Evolutionary conservation across 2,113 vertebrate species (phyloP).

Genomic region (Mellivora capensis): DNA sequence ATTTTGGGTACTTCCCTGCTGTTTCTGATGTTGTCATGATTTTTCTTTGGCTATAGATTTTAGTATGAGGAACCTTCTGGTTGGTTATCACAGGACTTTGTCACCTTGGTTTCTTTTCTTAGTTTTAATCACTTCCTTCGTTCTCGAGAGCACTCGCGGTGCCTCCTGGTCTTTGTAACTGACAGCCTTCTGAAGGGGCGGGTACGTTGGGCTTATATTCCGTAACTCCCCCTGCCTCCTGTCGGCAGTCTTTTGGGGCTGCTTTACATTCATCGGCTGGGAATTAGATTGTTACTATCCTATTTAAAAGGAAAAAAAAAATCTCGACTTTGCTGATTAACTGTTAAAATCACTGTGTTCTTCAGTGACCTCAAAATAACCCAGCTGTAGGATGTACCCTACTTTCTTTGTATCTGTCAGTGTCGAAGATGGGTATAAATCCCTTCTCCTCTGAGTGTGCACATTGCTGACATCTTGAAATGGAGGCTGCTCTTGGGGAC

Average conservation of each 20-base stretch:
- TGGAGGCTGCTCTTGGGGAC: background rate
- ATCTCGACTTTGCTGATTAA: background rate
- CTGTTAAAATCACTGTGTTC: background rate
- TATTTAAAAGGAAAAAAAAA: background rate
- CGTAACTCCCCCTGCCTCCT: background rate
- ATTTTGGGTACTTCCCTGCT: background rate
- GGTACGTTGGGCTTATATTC: background rate
- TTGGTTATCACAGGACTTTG: background rate
- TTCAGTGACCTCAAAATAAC: background rate
- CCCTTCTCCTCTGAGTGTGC: background rate
- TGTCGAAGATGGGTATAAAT: background rate
- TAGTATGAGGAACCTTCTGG: background rate
- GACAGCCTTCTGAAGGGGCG: background rate
- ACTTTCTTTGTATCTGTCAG: background rate
- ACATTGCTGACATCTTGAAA: background rate
- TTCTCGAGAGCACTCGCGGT: background rate
- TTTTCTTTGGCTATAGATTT: background rate
- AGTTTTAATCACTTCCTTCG: background rate
- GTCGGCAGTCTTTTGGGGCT: background rate
- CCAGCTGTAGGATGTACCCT: background rate
- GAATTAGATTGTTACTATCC: background rate
- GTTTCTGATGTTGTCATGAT: background rate
- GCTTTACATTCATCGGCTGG: background rate
- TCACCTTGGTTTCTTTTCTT: background rate
- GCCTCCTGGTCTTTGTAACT: background rate